Evolutionary conservation across 2,888 invertebrate genomes (phyloP), one percentile per base, ranked within the genome.

Genomic region (Steinernema scapterisci): DNA sequence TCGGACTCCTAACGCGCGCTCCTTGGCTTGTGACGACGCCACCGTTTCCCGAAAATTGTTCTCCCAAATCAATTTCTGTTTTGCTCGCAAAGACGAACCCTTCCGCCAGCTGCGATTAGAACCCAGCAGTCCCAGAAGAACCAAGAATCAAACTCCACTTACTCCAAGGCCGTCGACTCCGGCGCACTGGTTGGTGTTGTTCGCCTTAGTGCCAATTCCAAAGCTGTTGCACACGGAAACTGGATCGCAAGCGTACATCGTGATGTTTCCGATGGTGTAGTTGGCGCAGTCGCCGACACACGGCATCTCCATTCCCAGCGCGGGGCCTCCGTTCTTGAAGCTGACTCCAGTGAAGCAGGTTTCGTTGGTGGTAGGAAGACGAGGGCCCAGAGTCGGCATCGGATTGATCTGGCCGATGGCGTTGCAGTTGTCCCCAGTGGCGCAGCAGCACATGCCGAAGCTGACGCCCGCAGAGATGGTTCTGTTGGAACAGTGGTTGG

Each of bases 231-330:
- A 73, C 2, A 73, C 73, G 1, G 31, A 23, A 0, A 74, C 51
- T 0, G 74, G 74, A 21, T 74, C 74, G 70, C 74, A 74, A 0
- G 48, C 45, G 43, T 71, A 74, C 0, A 74, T 25, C 1, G 46
- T 70, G 23, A 56, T 13, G 0, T 70, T 70, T 5, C 25, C 38
- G 51, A 71, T 16, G 70, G 51, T 74, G 31, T 63, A 74, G 43
- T 63, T 74, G n/a, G 70, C 74, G 27, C 74, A 74, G 48, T 70
- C 74, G 11, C 74, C 74, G 25, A 23, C 21, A 19, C 74, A 74
- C 13, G 56, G 51, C 25, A 21, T 52, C 25, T 31, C 23, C 46
- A 44, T 21, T 44, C 74, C 74, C 11, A 74, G 21, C 21, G 70
- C 70, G n/a, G 13, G 16, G 9, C 71, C 71, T 3, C 74, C 74